Conservation (phyloP, 2,797 vertebrate genomes). For the Tarsius wallacei region DNA sequence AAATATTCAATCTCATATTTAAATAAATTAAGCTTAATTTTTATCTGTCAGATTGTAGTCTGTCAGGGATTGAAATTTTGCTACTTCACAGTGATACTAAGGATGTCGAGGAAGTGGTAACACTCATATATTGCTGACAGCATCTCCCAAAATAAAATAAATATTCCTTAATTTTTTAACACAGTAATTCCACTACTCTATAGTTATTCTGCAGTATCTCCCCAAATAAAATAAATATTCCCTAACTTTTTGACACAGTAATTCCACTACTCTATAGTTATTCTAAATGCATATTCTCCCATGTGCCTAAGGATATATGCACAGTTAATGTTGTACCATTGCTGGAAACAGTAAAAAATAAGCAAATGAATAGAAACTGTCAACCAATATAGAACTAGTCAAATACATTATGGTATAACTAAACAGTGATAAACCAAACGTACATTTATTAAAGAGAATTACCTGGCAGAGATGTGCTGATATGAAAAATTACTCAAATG, state of each 20-base stretch:
- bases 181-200: neutral
- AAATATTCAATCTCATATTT: neutral
- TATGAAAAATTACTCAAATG: neutral
- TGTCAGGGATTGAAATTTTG: neutral
- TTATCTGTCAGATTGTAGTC: neutral
- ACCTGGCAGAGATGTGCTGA: neutral
- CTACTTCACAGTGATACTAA: neutral
- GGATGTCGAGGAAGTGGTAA: neutral
- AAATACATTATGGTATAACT: neutral
- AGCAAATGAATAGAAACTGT: neutral
- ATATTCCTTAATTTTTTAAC: neutral
- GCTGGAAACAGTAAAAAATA: neutral
- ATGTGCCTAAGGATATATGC: neutral
- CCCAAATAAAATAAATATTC: slow-evolving; percentile 8
- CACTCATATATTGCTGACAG: neutral
- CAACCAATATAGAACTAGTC: neutral
- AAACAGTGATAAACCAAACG: neutral
- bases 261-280: neutral
- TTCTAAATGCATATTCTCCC: neutral
- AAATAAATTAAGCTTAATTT: slow-evolving; percentile 56
- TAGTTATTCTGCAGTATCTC: too few relatives aligned
- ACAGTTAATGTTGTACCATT: neutral
- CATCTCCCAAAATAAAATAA: slow-evolving; percentile 12
- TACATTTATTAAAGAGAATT: neutral
- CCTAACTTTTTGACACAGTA: neutral